Percentiles rank a stretch among this genome's conserved stretches.
These are phyloP conservation scores for Ceratina japonica DNA, from an alignment of 1,140 invertebrate species.

Conservation along the genomic window DNA sequence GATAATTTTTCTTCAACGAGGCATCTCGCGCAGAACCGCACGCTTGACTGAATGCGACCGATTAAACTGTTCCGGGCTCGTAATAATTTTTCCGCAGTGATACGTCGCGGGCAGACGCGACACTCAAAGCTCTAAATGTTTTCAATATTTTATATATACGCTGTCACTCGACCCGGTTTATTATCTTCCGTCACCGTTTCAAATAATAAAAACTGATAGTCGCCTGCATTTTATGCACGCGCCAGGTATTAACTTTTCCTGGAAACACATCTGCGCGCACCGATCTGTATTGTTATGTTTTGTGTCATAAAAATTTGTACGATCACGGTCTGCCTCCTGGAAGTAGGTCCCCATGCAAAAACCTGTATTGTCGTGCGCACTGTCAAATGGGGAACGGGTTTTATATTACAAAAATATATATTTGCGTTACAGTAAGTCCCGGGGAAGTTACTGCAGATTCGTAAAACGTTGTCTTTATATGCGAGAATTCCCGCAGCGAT, in stretches of 20 bases:
- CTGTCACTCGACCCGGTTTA: neutral
- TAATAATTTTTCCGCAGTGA: constrained; percentile 33
- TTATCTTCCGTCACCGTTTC: neutral
- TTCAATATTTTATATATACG: constrained; percentile 1
- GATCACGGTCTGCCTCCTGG: too few relatives aligned
- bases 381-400: too few relatives aligned
- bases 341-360: too few relatives aligned
- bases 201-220: neutral
- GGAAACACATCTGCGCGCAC: too few relatives aligned
- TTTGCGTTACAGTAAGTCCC: too few relatives aligned
- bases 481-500: neutral
- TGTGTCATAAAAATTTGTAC: too few relatives aligned
- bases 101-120: neutral
- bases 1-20: constrained; percentile 42
- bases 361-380: too few relatives aligned
- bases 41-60: constrained; percentile 19
- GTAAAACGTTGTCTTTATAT: too few relatives aligned
- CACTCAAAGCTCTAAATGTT: neutral
- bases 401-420: neutral
- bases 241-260: too few relatives aligned
- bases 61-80: constrained; percentile 13
- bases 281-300: too few relatives aligned
- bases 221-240: neutral
- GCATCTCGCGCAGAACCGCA: constrained; percentile 7
- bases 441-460: too few relatives aligned